Evolutionary conservation across 2,888 invertebrate species (phyloP), one percentile per base, ranked within the genome.

Genomic region (Brassicogethes aeneus): DNA sequence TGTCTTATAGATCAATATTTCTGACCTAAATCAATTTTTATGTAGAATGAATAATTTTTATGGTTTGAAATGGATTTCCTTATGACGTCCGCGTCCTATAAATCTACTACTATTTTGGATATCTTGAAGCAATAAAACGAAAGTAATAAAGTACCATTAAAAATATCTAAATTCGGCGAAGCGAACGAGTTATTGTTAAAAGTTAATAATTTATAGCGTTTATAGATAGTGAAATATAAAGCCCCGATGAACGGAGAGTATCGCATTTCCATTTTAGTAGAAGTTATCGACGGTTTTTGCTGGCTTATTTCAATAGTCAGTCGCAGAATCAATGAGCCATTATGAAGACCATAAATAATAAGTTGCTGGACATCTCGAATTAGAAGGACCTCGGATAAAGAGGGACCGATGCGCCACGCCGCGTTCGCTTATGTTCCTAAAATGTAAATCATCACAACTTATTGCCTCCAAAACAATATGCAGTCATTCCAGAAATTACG

Each of bases 271-370:
- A 53, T 55, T 51, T 41, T 46, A 42, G 50, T 50, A 52, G 51
- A 53, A 50, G 49, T 50, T 62, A 63, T 62, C 58, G 39, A 35
- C 32, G 56, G 54, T 60, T 60, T 57, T 59, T 60, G 60, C 58
- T 57, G 52, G 57, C 54, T 59, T 55, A 59, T 61, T 61, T 62
- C 62, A 60, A 61, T 62, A 60, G 61, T 60, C 59, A 55, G 59
- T 60, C 56, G 53, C 57, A 54, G 57, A 65, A 62, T 32, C 32
- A 32, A 32, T 32, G 32, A 32, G 14, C 32, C 32, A 32, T 32
- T 32, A 32, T 32, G 23, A 23, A 3, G 12, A 32, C 14, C 32
- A 13, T 32, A 32, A 32, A 32, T 32, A 32, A 32, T 32, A 32
- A 32, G 12, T 32, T 8, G 32, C 8, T 32, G 32, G 32, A 32